Percentiles rank a stretch among this genome's conserved stretches.
Conservation (phyloP, 2,888 invertebrate genomes). For the Ormyrus labotus region DNA sequence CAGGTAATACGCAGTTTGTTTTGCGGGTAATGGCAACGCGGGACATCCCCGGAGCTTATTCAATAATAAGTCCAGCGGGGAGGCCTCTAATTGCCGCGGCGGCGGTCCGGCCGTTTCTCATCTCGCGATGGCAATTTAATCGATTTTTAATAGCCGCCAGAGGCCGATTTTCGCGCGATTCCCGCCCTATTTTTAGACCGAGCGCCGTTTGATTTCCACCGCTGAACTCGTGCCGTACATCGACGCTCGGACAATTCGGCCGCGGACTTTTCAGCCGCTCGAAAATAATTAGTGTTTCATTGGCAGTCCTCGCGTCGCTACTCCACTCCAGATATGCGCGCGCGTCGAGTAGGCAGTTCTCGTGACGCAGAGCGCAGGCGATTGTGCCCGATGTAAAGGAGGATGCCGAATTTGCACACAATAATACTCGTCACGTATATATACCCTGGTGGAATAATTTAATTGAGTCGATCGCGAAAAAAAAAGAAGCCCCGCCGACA, state of each 20-base stretch:
- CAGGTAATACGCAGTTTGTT: conserved; percentile 34
- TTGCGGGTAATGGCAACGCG: conserved; percentile 23
- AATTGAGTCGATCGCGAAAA: neutral
- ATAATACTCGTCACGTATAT: conserved; percentile 12
- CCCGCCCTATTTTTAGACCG: neutral
- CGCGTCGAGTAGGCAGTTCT: too few species aligned
- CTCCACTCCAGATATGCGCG: too few species aligned
- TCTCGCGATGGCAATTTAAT: conserved; percentile 18
- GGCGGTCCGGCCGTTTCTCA: conserved; percentile 30
- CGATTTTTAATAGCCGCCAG: conserved; percentile 6
- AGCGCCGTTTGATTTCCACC: too few species aligned
- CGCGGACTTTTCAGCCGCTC: too few species aligned
- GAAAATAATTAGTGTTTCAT: too few species aligned
- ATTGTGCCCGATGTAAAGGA: neutral
- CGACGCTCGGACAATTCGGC: too few species aligned
- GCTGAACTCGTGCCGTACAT: too few species aligned
- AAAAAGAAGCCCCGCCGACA: too few species aligned
- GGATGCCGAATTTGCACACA: conserved; percentile 30
- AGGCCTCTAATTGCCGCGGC: conserved; percentile 14
- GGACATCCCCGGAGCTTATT: conserved; percentile 16
- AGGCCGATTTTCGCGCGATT: neutral
- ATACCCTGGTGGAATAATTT: conserved; percentile 16
- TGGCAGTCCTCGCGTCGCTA: too few species aligned
- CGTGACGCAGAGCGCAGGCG: neutral
- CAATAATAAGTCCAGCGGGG: conserved; percentile 39